Percentiles rank a stretch among this genome's conserved stretches.
These are phyloP conservation scores for Dynastes grantii DNA, from an alignment of 2,888 invertebrate genomes.

Conservation along the genomic window DNA sequence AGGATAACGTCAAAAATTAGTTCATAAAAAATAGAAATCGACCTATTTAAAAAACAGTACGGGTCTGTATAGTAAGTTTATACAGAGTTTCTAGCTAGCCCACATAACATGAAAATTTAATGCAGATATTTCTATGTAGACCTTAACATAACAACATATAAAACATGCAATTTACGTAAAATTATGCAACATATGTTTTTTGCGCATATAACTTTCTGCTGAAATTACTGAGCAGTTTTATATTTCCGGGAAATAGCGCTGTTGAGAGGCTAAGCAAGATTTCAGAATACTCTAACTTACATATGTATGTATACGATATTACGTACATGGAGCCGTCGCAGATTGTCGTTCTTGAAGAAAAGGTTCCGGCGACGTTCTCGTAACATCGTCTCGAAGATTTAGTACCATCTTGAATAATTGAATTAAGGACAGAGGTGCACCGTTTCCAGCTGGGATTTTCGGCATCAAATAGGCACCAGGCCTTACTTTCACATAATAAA, in stretches of 20 bases:
- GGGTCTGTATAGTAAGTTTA: no score
- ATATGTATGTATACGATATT: not conserved
- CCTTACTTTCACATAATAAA: conserved; percentile 18
- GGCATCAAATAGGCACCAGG: conserved; percentile 5
- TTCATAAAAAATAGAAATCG: no score
- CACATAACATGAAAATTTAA: not conserved
- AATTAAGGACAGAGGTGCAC: conserved; percentile 58
- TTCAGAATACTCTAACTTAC: not conserved
- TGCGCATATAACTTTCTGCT: not conserved
- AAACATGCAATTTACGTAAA: not conserved
- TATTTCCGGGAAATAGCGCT: not conserved
- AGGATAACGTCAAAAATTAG: no score
- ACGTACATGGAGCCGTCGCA: not conserved
- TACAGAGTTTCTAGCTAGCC: no score
- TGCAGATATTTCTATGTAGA: not conserved
- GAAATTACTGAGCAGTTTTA: conserved; percentile 7
- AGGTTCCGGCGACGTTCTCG: conserved; percentile 2
- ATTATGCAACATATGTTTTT: not conserved
- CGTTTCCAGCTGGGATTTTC: conserved; percentile 46
- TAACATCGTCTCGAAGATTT: conserved; percentile 55
- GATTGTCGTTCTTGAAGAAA: not conserved
- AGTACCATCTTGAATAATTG: conserved; percentile 59
- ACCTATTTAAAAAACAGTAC: no score
- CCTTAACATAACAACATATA: not conserved
- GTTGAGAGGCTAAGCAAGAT: conserved; percentile 8